A percentile compares a stretch with the other conserved stretches of the same genome.
These are phyloP conservation scores for Xenopus tropicalis DNA, from an alignment of 2,113 vertebrate genomes.

Conservation along the genomic window DNA sequence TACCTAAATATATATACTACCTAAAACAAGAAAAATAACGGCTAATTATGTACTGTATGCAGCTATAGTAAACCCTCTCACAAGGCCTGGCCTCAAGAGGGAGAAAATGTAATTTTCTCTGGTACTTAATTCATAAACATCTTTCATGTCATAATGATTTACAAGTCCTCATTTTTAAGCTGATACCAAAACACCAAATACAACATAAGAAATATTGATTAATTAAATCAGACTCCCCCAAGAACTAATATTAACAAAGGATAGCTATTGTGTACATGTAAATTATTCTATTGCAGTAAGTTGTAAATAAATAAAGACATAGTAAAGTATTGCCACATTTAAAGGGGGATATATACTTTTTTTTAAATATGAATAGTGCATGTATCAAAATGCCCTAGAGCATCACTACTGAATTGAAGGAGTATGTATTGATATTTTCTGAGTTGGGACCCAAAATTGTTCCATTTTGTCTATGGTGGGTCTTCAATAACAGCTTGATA, in stretches of 20 bases:
- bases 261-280: constrained; percentile 5
- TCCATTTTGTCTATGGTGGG: no score
- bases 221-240: not conserved
- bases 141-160: not conserved
- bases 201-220: constrained; percentile 4
- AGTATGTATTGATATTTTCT: no score
- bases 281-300: not conserved
- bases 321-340: no score
- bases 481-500: no score
- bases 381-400: no score
- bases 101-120: not conserved
- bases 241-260: not conserved
- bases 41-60: not conserved
- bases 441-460: no score
- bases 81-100: not conserved
- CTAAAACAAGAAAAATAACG: not conserved
- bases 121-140: not conserved
- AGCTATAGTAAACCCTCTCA: not conserved
- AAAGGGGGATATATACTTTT: no score
- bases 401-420: no score
- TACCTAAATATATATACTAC: no score
- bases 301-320: no score
- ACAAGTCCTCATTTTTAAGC: constrained; percentile 7
- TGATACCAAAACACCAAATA: not conserved
- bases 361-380: no score